phyloP scores from a whole-genome alignment of 2,888 invertebrate genomes.

The Muschampia plurimacula region DNA sequence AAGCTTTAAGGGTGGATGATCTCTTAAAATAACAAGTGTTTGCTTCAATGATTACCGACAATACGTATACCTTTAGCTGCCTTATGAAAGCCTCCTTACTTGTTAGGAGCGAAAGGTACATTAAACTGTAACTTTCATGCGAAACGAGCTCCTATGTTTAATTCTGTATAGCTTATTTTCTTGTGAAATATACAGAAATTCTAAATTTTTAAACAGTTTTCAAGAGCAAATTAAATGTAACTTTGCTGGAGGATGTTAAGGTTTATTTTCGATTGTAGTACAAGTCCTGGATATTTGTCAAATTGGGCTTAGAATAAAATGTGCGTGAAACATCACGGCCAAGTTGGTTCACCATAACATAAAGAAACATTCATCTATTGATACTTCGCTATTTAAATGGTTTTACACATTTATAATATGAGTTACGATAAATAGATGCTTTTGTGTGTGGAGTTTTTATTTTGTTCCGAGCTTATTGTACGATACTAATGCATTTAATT shows the following conservation, averaged over 20 bases:
- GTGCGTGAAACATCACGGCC: constrained; percentile 84
- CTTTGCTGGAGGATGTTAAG: constrained; percentile 40
- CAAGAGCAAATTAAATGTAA: constrained; percentile 34
- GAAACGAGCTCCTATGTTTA: constrained; percentile 26
- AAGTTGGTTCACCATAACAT: constrained; percentile 83
- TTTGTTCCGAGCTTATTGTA: constrained; percentile 78
- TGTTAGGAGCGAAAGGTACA: constrained; percentile 42
- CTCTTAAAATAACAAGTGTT: constrained; percentile 87
- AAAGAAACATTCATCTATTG: constrained; percentile 82
- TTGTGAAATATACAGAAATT: neutral
- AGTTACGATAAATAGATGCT: constrained; percentile 80
- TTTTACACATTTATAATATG: constrained; percentile 85
- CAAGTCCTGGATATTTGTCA: constrained; percentile 49
- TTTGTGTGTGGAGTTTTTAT: constrained; percentile 72
- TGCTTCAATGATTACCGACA: constrained; percentile 86
- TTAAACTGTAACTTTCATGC: constrained; percentile 6
- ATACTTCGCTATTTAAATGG: constrained; percentile 83
- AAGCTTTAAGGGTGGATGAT: constrained; percentile 84
- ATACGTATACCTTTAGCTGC: constrained; percentile 82
- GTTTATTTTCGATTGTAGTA: constrained; percentile 45
- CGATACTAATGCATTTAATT: constrained; percentile 82
- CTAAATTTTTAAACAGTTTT: neutral
- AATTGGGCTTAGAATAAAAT: constrained; percentile 73
- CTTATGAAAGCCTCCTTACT: constrained; percentile 75
- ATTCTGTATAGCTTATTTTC: constrained; percentile 8